Conservation (phyloP, 2,888 invertebrate species). For the Drosophila cognata region DNA sequence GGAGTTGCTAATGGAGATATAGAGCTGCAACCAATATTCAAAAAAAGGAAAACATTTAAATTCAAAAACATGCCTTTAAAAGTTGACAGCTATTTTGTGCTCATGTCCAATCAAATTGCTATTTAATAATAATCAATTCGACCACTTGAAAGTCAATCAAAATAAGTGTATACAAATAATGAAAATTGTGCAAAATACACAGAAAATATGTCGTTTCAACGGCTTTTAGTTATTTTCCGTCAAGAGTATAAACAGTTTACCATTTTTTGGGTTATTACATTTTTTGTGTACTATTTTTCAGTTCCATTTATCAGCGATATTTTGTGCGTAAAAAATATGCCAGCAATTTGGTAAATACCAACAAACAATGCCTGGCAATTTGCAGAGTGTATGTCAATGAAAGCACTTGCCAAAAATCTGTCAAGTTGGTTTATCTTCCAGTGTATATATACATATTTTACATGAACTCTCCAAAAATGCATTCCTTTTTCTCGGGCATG, state of each 20-base stretch:
- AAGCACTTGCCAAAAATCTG: background rate
- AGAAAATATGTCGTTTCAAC: background rate
- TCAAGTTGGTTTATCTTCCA: background rate
- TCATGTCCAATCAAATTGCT: background rate
- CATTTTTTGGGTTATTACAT: background rate
- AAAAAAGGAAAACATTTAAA: background rate
- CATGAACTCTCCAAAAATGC: background rate
- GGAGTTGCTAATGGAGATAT: conserved; percentile 20
- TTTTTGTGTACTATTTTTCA: background rate
- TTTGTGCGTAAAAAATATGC: background rate
- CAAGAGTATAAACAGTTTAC: background rate
- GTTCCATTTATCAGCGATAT: background rate
- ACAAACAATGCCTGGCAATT: background rate
- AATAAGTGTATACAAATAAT: background rate
- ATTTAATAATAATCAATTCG: background rate
- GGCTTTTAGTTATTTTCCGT: background rate
- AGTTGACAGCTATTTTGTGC: background rate
- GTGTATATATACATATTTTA: background rate
- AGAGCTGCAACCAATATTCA: background rate
- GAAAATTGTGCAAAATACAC: background rate
- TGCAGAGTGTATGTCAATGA: background rate
- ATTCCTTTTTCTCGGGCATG: background rate
- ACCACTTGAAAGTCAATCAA: background rate
- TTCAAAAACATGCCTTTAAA: background rate
- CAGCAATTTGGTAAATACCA: background rate